Base-by-base conservation (phyloP, 2,797 vertebrate genomes). In the Garrulus glandarius region DNA sequence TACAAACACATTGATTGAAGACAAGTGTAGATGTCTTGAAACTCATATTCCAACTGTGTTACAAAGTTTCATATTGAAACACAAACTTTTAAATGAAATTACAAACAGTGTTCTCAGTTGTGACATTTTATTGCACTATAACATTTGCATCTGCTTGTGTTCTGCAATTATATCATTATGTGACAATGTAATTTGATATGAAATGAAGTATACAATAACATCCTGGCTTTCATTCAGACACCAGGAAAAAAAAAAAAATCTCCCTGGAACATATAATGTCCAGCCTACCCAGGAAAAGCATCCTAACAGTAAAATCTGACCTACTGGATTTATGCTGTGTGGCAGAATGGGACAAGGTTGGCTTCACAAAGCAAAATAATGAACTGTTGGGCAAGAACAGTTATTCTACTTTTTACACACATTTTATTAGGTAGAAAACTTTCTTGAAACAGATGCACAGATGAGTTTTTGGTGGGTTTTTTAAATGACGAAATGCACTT, bases 41-140 rank as follows among this genome's bases (percentile, higher is more conserved):
- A 86, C 29, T 67, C 63, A 20, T n/a, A 60, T 81, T 85, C 63
- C 69, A 90, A 65, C 64, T 55, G 21, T 11, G 18, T 20, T 46
- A n/a, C 49, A 37, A 89, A 88, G 53, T 65, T 93, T 46, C 70
- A 49, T 61, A 67, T 23, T 44, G 70, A 83, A 87, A 69, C 22
- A 37, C 39, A 76, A 83, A 93, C 91, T 80, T 85, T 82, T 37
- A 75, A 68, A 89, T 64, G 83, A 84, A 95, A 90, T 87, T 78
- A 71, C 86, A 85, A 91, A 65, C 37, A 53, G 18, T 9, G 13
- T 79, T 81, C 68, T 93, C 86, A 56, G 93, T 89, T 88, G 63
- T 76, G 82, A 84, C 61, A 75, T 87, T 96, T 96, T 95, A 95
- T 87, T 79, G 87, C 60, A 82, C 88, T 37, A 36, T 95, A 95